Percentiles rank a stretch among this genome's conserved stretches.
phyloP scores from a whole-genome alignment of 2,113 vertebrate genomes.

The Sapayoa aenigma region DNA sequence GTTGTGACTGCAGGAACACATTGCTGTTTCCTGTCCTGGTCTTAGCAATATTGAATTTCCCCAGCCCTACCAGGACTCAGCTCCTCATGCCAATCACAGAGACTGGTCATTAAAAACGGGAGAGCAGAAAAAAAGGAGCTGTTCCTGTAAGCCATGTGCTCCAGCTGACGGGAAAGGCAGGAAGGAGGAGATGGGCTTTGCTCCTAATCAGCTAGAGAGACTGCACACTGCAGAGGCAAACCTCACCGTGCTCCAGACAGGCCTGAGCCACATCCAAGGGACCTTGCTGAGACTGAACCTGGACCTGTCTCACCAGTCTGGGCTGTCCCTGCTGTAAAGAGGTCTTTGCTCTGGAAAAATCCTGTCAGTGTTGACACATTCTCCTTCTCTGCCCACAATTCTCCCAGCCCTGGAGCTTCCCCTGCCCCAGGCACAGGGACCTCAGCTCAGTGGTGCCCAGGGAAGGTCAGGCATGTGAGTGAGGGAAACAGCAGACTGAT shows the following conservation, averaged over 20 bases:
- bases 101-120: constrained; percentile 21
- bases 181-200: constrained; percentile 49
- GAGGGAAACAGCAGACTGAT: neutral
- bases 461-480: neutral
- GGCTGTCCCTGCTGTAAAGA: neutral
- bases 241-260: neutral
- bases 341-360: neutral
- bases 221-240: neutral
- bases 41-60: constrained; percentile 64
- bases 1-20: constrained; percentile 41
- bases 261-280: neutral
- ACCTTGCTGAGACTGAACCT: neutral
- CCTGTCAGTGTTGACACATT: neutral
- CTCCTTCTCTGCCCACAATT: neutral
- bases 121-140: constrained; percentile 7
- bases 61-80: neutral
- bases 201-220: constrained; percentile 29
- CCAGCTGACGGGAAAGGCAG: constrained; percentile 5
- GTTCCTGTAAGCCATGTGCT: neutral
- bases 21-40: constrained; percentile 62
- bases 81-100: constrained; percentile 30
- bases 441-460: neutral
- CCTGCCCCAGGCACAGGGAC: neutral
- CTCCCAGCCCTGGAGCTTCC: neutral
- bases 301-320: neutral